Evolutionary conservation across 2,888 invertebrate species (phyloP).

Genomic region (Pristionchus exspectatus): DNA sequence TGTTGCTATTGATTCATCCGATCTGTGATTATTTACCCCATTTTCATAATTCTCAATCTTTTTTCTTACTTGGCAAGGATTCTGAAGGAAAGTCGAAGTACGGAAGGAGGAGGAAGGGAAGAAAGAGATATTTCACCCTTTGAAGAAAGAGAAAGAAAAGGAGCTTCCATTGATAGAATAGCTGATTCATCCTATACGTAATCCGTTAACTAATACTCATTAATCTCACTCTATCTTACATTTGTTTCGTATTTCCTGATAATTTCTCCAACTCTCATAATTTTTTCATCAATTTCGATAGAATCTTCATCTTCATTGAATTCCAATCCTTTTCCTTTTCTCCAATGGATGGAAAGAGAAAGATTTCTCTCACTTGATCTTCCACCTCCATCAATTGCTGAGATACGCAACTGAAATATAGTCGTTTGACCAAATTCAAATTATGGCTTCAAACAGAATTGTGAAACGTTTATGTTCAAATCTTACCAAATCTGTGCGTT

Average conservation of each 20-base stretch:
- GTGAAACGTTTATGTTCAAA: background rate
- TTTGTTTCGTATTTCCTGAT: constrained; percentile 27
- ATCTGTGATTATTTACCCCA: background rate
- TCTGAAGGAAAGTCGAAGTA: constrained; percentile 39
- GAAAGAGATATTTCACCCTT: constrained; percentile 29
- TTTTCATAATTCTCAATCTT: background rate
- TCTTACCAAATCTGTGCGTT: constrained; percentile 48
- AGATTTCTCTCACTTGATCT: constrained; percentile 45
- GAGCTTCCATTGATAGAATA: constrained; percentile 36
- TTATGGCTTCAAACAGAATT: background rate
- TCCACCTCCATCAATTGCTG: constrained; percentile 46
- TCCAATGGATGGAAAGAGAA: constrained; percentile 50
- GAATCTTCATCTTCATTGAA: constrained; percentile 21
- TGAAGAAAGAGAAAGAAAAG: constrained; percentile 19
- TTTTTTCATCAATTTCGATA: constrained; percentile 42
- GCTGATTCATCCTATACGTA: background rate
- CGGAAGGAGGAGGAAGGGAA: constrained; percentile 53
- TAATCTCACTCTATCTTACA: background rate
- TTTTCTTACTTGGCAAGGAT: constrained; percentile 42
- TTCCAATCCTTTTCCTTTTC: background rate
- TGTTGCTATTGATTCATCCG: constrained; percentile 4
- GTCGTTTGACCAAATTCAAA: background rate
- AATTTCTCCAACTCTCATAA: background rate
- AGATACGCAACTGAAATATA: constrained; percentile 43
- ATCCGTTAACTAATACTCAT: background rate